Percentiles rank a stretch among this genome's conserved stretches.
These are phyloP conservation scores for Remorina albescens DNA, from an alignment of 2,797 vertebrate genomes.

Conservation along the genomic window DNA sequence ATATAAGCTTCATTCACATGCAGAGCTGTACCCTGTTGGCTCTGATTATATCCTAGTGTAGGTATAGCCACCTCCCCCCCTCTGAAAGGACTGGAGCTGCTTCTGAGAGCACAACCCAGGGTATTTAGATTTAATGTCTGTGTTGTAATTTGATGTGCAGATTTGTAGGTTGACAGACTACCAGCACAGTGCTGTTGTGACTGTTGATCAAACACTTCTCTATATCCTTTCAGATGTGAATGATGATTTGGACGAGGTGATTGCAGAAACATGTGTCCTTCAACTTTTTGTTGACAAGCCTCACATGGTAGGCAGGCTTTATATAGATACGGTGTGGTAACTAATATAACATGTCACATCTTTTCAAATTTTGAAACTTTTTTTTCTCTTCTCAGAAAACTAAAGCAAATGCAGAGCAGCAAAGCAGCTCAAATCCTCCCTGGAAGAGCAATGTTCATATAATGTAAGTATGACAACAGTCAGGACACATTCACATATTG, in stretches of 20 bases:
- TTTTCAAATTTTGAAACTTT: neutral
- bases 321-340: no score
- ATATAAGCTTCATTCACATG: neutral
- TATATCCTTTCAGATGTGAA: conserved; percentile 70
- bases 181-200: neutral
- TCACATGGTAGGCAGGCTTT: conserved; percentile 27
- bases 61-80: neutral
- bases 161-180: neutral
- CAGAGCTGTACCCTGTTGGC: neutral
- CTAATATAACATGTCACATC: neutral
- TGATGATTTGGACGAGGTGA: conserved; percentile 59
- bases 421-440: neutral
- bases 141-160: neutral
- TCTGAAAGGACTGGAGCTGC: no score
- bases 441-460: conserved; percentile 1
- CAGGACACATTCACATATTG: neutral
- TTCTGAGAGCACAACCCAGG: no score
- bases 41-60: neutral
- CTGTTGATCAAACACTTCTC: neutral
- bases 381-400: conserved; percentile 37
- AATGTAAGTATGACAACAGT: conserved; percentile 48
- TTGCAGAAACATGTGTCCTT: conserved; percentile 91
- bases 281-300: conserved; percentile 77
- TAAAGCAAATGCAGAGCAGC: neutral
- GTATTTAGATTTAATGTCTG: no score